Evolutionary conservation across 2,113 vertebrate species (phyloP), one percentile per base, ranked within the genome.

Genomic region (Apodemus sylvaticus): DNA sequence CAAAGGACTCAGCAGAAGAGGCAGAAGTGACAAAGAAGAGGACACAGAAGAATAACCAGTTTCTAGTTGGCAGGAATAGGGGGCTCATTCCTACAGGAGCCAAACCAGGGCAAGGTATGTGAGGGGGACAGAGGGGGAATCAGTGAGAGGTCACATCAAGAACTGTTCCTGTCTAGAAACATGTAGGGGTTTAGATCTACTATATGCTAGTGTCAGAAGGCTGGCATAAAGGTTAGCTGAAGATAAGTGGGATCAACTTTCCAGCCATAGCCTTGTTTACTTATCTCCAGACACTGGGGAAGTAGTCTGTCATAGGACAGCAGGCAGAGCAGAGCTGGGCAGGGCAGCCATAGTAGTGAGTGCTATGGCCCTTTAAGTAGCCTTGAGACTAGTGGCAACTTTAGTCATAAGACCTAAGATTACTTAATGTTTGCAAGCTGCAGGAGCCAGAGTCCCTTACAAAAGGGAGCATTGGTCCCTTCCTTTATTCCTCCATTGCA

Each of bases 401-500:
- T 83, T 42, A n/a, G 85, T 94, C 91, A 93, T 17, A 62, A 94
- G 95, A 94, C 71, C 20, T 14, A 42, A 58, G 91, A 93, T 92
- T 71, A 92, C 71, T 92, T 89, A 36, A 39, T 24, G 58, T 88
- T 77, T 82, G 66, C 39, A 79, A 81, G 70, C 22, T 34, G 85
- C 55, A 12, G 81, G 55, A 95, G 74, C 39, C 89, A 74, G 70
- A 62, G 60, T 76, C 5, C 24, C 93, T 64, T 31, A 14, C 53
- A 62, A 74, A 68, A 74, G 29, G 55, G 2, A 62, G 34, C 3
- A 0, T 36, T 3, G 2, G 58, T 36, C 22, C 39, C 79, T 24
- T 19, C 39, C 68, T 78, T 79, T 31, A 39, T 24, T 85, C 62
- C 36, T 97, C 68, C 62, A 34, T 55, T 45, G 42, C 45, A 42